Evolutionary conservation across 2,888 invertebrate genomes (phyloP).

Genomic region (Vanessa cardui): DNA sequence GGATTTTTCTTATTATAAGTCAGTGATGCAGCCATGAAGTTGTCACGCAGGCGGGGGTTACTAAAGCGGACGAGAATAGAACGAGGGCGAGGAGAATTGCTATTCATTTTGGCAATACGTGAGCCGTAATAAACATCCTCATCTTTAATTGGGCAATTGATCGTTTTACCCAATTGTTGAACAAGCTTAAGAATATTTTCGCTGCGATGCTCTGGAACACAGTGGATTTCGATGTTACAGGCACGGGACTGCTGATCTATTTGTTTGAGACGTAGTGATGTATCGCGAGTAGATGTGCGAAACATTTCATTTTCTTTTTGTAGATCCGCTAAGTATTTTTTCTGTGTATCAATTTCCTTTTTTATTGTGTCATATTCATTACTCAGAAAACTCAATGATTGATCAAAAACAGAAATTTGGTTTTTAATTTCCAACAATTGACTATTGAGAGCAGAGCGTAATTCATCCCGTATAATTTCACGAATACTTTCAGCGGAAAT

Average conservation of each 20-base stretch:
- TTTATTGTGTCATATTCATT: conserved; percentile 16
- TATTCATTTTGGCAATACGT: conserved; percentile 40
- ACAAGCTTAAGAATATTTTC: conserved; percentile 39
- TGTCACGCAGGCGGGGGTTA: conserved; percentile 37
- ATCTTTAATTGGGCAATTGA: conserved; percentile 26
- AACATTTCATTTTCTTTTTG: conserved; percentile 31
- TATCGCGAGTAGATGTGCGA: conserved; percentile 13
- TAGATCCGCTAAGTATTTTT: conserved; percentile 7
- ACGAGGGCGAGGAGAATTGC: conserved; percentile 33
- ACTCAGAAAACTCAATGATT: conserved; percentile 11
- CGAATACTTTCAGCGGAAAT: conserved; percentile 23
- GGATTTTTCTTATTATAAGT: conserved; percentile 38
- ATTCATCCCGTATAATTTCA: conserved; percentile 21
- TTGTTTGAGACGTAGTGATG: conserved; percentile 26
- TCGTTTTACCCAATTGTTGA: conserved; percentile 34
- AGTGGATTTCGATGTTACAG: conserved; percentile 41
- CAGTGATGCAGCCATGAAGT: conserved; percentile 33
- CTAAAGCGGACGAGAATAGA: conserved; percentile 37
- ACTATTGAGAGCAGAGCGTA: conserved; percentile 18
- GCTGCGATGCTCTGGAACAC: conserved; percentile 40
- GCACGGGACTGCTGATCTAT: conserved; percentile 40
- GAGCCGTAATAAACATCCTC: conserved; percentile 35
- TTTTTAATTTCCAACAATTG: conserved; percentile 19
- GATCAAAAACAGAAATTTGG: conserved; percentile 17
- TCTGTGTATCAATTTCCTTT: conserved; percentile 10